A percentile compares a stretch with the other conserved stretches of the same genome.
phyloP scores from a whole-genome alignment of 2,113 vertebrate genomes.

The Tor tambroides region DNA sequence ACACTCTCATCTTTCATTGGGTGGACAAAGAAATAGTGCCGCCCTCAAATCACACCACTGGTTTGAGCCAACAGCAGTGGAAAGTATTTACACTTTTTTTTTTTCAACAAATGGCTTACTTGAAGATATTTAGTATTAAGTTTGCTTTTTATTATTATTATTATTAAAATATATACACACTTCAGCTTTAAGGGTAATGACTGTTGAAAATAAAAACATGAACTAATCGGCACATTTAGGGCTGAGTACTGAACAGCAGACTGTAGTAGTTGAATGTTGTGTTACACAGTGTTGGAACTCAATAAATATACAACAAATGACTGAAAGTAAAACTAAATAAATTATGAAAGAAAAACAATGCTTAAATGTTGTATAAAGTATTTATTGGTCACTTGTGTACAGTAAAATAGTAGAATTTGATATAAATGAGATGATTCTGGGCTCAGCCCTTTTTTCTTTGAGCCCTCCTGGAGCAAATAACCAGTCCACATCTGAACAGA shows the following conservation, averaged over 20 bases:
- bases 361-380: conserved; percentile 45
- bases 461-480: conserved; percentile 38
- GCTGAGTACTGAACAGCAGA: not conserved
- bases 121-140: not conserved
- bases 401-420: conserved; percentile 46
- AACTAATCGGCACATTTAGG: not conserved
- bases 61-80: not conserved
- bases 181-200: conserved; percentile 10
- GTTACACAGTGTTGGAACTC: not conserved
- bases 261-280: not conserved
- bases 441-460: conserved; percentile 42
- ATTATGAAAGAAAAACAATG: not conserved
- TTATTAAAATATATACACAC: not conserved
- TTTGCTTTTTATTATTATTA: not conserved
- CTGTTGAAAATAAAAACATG: not conserved
- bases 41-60: not conserved
- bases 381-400: conserved; percentile 57
- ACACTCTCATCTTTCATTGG: not conserved
- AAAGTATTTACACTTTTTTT: not conserved
- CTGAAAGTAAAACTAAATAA: not conserved
- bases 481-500: conserved; percentile 23
- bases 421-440: conserved; percentile 42
- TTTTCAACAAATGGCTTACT: not conserved
- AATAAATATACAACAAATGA: conserved; percentile 1
- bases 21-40: not conserved